A percentile compares a stretch with the other conserved stretches of the same genome.
Conservation (phyloP, 2,797 vertebrate species). For the Acipenser ruthenus region DNA sequence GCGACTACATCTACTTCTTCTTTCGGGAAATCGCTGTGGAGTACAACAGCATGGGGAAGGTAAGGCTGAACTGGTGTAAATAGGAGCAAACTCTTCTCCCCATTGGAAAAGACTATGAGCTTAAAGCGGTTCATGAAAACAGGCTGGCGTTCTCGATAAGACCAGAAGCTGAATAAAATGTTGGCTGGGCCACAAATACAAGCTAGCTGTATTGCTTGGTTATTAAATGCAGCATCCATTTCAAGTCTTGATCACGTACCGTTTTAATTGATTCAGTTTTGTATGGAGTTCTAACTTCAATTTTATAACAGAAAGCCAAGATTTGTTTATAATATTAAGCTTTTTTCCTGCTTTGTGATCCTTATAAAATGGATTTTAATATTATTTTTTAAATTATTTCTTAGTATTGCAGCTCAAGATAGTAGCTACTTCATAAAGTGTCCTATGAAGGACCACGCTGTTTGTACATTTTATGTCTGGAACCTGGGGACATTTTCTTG, state of each 20-base stretch:
- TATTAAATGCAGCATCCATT: conserved; percentile 12
- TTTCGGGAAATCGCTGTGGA: conserved; percentile 98
- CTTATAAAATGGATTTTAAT: no score
- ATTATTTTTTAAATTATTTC: no score
- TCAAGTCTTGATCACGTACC: no score
- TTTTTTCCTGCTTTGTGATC: no score
- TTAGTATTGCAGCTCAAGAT: no score
- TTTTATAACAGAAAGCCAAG: conserved; percentile 21
- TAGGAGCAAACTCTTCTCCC: background rate
- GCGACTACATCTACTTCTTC: conserved; percentile 97
- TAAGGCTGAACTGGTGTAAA: conserved; percentile 38
- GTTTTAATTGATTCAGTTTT: conserved; percentile 8
- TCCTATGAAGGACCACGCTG: no score
- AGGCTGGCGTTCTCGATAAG: conserved; percentile 49
- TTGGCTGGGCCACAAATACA: conserved; percentile 53
- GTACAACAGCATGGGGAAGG: conserved; percentile 99
- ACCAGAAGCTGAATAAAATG: conserved; percentile 37
- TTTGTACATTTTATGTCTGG: no score
- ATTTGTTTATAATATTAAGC: no score
- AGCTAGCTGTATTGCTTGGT: conserved; percentile 45
- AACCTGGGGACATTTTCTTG: no score
- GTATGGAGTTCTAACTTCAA: conserved; percentile 39
- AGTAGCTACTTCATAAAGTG: no score
- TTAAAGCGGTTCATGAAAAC: conserved; percentile 24
- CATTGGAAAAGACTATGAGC: conserved; percentile 24